Evolutionary conservation across 2,113 vertebrate genomes (phyloP), one percentile per base, ranked within the genome.

Genomic region (Xenopus borealis): DNA sequence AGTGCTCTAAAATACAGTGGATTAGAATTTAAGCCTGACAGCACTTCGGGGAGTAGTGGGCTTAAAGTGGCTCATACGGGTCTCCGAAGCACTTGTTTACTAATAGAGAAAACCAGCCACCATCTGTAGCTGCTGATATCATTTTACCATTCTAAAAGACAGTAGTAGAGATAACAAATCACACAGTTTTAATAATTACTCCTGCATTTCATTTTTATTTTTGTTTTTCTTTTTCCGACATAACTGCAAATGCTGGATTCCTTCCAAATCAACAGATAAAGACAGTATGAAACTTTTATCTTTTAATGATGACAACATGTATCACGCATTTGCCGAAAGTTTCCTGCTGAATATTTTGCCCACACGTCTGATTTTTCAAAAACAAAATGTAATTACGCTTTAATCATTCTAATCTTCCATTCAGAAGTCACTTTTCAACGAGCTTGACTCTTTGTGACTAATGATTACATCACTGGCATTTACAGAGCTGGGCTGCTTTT

Each of bases 51-150:
- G 91, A 93, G 92, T 84, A 88, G 87, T 83, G 88, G 88, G 92
- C 89, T 93, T 92, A 93, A 91, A 92, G 89, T 91, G 89, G 88
- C 89, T 89, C 91, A 92, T 89, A 92, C 88, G 87, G 92, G 92
- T 92, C 91, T 93, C 90, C 89, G 92, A 92, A 93, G 92, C 88
- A 89, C 90, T 93, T 93, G 92, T 93, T 93, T 93, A 93, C 91
- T 91, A 93, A 93, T 92, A 92, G 90, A 87, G 85, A 85, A 85
- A 89, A 91, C 88, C 88, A 85, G 86, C 84, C 69, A 83, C 88
- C 86, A 89, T 89, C 92, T 93, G 91, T 91, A 92, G 91, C 91
- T 91, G 91, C 92, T 92, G 92, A 93, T 93, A 93, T 88, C 89
- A 84, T 78, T 91, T 92, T 93, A 92, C 92, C 90, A 89, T 92